Base-by-base conservation (phyloP, 2,797 vertebrate species). In the Galagoides demidoff region DNA sequence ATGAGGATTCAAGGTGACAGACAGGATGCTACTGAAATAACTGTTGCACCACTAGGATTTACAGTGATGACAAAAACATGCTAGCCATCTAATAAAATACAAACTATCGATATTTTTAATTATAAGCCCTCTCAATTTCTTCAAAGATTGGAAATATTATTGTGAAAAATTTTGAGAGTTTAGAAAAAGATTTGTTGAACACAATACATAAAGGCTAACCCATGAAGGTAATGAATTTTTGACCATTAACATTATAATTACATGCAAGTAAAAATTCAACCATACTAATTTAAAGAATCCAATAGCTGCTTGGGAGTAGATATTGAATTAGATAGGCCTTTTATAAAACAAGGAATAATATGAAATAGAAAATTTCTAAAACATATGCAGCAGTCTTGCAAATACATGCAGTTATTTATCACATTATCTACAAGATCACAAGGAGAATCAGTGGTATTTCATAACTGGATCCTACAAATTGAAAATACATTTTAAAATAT, bases 241-340 rank as follows among this genome's bases (percentile, higher is more conserved):
- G n/a, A 16, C 11, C 59, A 61, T 37, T 89, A 59, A 85, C 88
- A 73, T 74, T 66, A 93, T 92, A 94, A 61, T 66, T 49, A 74
- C 31, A 9, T 70, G 64, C 39, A 94, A 89, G 10, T 52, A 63
- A 86, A 91, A 86, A 66, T 31, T n/a, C 13, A 74, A 20, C 52
- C 39, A 64, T 13, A 86, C 12, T 71, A 39, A 71, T 91, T 91
- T 94, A 39, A 2, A 86, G 9, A 29, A 12, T 12, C 55, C 29
- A 92, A 16, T 7, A 90, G 5, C 14, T 19, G 43, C 10, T 45
- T 68, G 12, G 61, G 7, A 37, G 39, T 5, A 13, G 11, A 59
- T 29, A 4, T 77, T 76, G 37, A 55, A 6, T 20, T 22, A 19
- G 16, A 52, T 0, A 66, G 10, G 1, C 0, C 34, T 59, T 39